Evolutionary conservation across 2,113 vertebrate genomes (phyloP).

Genomic region (Channa maculata): DNA sequence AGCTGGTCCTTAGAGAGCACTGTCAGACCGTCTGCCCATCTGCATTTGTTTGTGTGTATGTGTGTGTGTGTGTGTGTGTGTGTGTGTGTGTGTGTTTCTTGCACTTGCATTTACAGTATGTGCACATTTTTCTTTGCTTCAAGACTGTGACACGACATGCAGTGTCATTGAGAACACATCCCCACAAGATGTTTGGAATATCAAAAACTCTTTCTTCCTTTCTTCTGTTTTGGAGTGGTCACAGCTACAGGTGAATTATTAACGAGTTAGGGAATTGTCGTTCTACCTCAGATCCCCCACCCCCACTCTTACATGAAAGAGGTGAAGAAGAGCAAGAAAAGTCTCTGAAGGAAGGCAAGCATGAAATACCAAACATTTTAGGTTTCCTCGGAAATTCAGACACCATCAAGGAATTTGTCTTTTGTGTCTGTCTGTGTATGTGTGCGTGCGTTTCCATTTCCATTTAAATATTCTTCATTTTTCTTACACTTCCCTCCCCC

Average conservation of each 20-base stretch:
- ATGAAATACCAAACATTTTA: conserved; percentile 53
- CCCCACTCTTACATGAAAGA: conserved; percentile 38
- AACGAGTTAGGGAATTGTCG: conserved; percentile 51
- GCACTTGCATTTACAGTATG: conserved; percentile 15
- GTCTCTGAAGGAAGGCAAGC: conserved; percentile 44
- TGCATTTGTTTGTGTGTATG: conserved; percentile 3
- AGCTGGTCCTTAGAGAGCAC: conserved; percentile 70
- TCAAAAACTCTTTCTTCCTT: conserved; percentile 3
- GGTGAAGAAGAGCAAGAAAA: conserved; percentile 30
- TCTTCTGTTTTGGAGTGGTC: conserved; percentile 27
- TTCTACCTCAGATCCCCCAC: conserved; percentile 47
- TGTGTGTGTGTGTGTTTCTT: conserved; percentile 18
- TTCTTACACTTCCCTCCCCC: conserved; percentile 13
- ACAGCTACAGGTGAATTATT: conserved; percentile 73
- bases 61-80: conserved; percentile 9
- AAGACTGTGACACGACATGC: conserved; percentile 43
- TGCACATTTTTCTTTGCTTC: conserved; percentile 26
- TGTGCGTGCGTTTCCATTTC: conserved; percentile 13
- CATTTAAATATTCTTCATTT: conserved; percentile 47
- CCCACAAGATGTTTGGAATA: conserved; percentile 22
- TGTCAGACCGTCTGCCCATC: conserved; percentile 67
- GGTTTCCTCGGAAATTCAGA: conserved; percentile 44
- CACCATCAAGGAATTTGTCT: conserved; percentile 38
- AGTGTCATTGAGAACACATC: conserved; percentile 49
- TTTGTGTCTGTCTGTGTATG: conserved; percentile 15